These are phyloP conservation scores for Montipora capricornis DNA, from an alignment of 64 coral and sea anemone genomes.

Conservation along the genomic window DNA sequence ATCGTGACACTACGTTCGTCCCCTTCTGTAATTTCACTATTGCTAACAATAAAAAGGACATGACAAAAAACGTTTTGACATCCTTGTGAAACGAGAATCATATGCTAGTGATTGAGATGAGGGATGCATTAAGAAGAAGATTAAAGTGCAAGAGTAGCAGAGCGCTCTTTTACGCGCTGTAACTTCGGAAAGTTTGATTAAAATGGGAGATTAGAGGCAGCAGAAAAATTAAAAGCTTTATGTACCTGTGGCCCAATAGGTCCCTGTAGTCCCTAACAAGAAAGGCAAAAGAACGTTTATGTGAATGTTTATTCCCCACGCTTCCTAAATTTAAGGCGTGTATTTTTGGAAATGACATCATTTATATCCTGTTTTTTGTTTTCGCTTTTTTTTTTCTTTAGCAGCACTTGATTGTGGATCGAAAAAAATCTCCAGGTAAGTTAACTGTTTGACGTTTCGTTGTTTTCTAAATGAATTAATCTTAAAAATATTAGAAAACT, in stretches of 20 bases:
- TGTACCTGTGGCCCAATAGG: slow-evolving; percentile 74
- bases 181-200: too few species aligned
- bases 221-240: neutral
- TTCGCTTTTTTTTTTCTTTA: neutral
- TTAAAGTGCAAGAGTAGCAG: too few species aligned
- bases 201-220: too few species aligned
- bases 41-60: too few species aligned
- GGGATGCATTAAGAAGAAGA: too few species aligned
- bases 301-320: neutral
- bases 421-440: neutral
- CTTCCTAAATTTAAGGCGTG: too few species aligned
- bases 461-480: neutral
- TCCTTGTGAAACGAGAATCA: too few species aligned
- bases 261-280: slow-evolving; percentile 55
- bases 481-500: neutral
- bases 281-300: neutral
- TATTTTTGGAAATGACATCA: neutral
- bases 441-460: neutral
- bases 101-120: too few species aligned
- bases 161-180: too few species aligned
- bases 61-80: too few species aligned
- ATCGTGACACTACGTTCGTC: too few species aligned
- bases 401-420: neutral
- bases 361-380: neutral
- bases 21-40: too few species aligned